Conservation (phyloP, 1,140 invertebrate species). For the Homarus americanus region DNA sequence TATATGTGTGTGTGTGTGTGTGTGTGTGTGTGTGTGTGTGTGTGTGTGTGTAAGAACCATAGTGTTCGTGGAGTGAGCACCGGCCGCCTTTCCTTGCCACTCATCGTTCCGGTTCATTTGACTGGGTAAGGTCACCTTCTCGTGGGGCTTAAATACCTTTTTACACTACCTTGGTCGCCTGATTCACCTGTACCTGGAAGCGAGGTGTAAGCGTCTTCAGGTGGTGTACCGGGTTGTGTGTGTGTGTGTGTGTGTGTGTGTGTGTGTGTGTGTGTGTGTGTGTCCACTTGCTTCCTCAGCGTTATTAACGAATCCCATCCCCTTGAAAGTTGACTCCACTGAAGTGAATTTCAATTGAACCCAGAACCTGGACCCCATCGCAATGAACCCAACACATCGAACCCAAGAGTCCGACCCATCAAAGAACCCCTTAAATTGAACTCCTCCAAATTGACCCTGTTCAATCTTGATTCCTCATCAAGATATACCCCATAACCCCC, state of each 20-base stretch:
- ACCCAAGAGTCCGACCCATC: background rate
- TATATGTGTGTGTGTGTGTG: slow-evolving; percentile 27
- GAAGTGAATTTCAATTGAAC: too few relatives aligned
- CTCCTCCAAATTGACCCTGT: background rate
- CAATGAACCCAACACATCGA: too few relatives aligned
- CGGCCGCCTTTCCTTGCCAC: background rate
- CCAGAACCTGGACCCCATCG: background rate
- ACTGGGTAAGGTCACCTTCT: slow-evolving; percentile 29
- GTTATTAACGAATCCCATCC: too few relatives aligned
- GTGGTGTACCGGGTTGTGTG: background rate
- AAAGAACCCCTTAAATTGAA: background rate
- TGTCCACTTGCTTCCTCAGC: too few relatives aligned
- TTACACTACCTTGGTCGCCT: background rate
- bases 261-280: too few relatives aligned
- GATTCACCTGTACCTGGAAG: background rate
- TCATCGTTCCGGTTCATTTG: slow-evolving; percentile 32
- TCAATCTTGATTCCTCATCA: background rate
- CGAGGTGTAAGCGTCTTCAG: background rate
- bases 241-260: too few relatives aligned
- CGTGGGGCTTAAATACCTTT: background rate
- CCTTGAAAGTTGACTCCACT: too few relatives aligned
- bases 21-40: slow-evolving; percentile 27
- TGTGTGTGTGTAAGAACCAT: too few relatives aligned
- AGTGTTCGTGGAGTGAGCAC: background rate
- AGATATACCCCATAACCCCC: background rate